phyloP scores from a whole-genome alignment of 2,888 invertebrate species.

The Odontothrips loti region DNA sequence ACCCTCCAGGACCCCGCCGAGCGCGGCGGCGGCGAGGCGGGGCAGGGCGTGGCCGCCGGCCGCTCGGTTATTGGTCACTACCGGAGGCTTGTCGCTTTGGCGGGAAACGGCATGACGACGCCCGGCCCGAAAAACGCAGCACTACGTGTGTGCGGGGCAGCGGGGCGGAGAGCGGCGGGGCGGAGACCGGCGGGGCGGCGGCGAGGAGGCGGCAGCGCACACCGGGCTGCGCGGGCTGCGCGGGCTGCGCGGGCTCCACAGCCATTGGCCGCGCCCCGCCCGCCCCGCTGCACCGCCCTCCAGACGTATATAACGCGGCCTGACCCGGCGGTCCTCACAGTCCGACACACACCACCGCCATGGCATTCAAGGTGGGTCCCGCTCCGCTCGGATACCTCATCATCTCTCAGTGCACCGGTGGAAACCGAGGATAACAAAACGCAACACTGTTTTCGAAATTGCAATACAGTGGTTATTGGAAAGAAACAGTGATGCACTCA shows the following conservation, averaged over 20 bases:
- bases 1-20: neutral
- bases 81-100: slow-evolving; percentile 10
- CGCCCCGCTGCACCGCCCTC: neutral
- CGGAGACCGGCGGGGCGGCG: neutral
- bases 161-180: neutral
- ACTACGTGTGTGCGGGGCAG: neutral
- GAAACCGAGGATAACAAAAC: neutral
- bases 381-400: no score
- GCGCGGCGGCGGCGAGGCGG: neutral
- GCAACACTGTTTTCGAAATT: no score
- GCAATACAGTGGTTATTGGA: neutral
- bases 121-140: neutral
- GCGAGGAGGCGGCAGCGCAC: no score
- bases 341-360: neutral
- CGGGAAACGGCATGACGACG: neutral
- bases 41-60: neutral
- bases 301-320: neutral
- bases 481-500: no score
- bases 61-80: slow-evolving; percentile 11
- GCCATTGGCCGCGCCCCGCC: neutral
- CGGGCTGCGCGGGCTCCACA: neutral
- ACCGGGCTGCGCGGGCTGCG: neutral
- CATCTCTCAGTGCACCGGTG: neutral
- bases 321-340: neutral
- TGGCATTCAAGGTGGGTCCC: slow-evolving; percentile 14